A percentile compares a stretch with the other conserved stretches of the same genome.
These are phyloP conservation scores for Magallana angulata DNA, from an alignment of 1,140 invertebrate genomes.

Conservation along the genomic window DNA sequence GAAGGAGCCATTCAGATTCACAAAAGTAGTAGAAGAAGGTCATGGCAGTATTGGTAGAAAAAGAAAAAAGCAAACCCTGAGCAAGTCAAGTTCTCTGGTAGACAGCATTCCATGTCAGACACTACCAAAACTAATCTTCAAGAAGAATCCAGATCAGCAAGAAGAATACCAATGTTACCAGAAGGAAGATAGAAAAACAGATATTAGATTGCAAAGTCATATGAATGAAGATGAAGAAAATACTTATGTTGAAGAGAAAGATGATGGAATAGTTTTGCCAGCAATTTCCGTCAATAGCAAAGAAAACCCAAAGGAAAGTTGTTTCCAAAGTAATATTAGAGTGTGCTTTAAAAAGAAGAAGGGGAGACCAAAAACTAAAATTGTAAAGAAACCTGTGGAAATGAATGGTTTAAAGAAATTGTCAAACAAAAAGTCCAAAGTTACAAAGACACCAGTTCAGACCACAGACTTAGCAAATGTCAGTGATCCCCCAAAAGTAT, in stretches of 20 bases:
- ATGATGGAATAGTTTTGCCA: background rate
- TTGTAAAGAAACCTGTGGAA: background rate
- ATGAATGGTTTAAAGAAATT: no score
- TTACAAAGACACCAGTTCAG: background rate
- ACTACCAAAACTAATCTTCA: slow-evolving; percentile 18
- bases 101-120: background rate
- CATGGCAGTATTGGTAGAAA: background rate
- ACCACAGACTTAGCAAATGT: background rate
- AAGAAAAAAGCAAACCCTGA: background rate
- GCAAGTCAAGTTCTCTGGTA: background rate
- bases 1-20: slow-evolving; percentile 7
- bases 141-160: slow-evolving; percentile 16
- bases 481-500: background rate
- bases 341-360: slow-evolving; percentile 26
- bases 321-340: slow-evolving; percentile 1
- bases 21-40: slow-evolving; percentile 2
- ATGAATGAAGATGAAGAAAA: background rate
- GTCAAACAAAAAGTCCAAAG: background rate
- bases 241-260: background rate
- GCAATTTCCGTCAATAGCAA: background rate
- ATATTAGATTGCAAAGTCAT: background rate
- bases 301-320: background rate
- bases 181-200: background rate
- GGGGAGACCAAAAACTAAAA: background rate
- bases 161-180: slow-evolving; percentile 7